Base-by-base conservation (phyloP, 1,140 invertebrate species). In the Tetragonula clypearis region DNA sequence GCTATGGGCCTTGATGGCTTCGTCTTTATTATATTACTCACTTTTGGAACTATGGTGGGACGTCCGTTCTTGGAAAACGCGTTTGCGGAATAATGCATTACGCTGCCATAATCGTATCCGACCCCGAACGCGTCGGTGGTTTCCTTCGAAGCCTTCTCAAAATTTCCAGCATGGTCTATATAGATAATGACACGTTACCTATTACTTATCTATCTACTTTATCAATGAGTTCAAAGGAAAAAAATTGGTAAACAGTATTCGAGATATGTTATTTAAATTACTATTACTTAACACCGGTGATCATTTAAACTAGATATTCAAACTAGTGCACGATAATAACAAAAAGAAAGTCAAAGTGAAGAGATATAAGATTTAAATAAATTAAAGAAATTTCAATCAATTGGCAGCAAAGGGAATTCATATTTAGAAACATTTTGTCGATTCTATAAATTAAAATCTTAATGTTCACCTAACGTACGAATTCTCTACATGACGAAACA, bases 11-110 rank as follows among this genome's bases (percentile, higher is more conserved):
- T 83, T 68, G 74, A 78, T 78, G 14, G 69, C 30, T n/a, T 69
- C 12, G 5, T 9, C 30, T 35, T 68, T 66, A 41, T 71, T 14
- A 21, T 35, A 55, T 81, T 80, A 86, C 91, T 93, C 93, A 97
- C 96, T 95, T 95, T 96, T 0, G 97, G 94, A 23, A 96, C 93
- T 78, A 98, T 97, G 1, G 97, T 98, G 17, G 96, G 96, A 89
- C 96, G 91, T 2, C 96, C 96, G 91, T 98, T 98, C 69, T 92
- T 95, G 12, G 97, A 97, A 93, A 98, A 98, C 19, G 97, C 97
- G 71, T 96, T 96, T 21, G 96, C 94, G 0, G 97, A 97, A 90
- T 98, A 98, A 92, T 98, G 98, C 97, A 98, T 98, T 1, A 98
- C 97, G 84, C 97, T 98, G 73, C 96, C 96, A 90, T 97, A 98